Percentiles rank a stretch among this genome's conserved stretches.
Evolutionary conservation across 2,797 vertebrate genomes (phyloP).

Genomic region (Chaunax sp.): DNA sequence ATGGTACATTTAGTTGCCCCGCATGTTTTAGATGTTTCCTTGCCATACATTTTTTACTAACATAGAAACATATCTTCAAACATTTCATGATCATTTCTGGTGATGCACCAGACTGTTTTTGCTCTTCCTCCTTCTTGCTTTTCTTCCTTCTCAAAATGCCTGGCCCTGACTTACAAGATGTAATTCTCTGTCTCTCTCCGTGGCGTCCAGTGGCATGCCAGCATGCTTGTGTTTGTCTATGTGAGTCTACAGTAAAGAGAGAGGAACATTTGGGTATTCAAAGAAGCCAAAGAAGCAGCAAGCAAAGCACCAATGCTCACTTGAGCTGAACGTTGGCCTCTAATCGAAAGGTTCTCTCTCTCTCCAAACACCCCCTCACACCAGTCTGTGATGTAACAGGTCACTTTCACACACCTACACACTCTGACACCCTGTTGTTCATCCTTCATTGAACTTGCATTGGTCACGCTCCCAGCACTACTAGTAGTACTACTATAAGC

Average conservation of each 20-base stretch:
- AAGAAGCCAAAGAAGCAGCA: constrained; percentile 29
- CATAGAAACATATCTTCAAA: too few species aligned
- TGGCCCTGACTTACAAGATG: background rate
- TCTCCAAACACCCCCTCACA: constrained; percentile 54
- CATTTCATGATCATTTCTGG: too few species aligned
- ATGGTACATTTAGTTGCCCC: too few species aligned
- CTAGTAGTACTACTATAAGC: constrained; percentile 20
- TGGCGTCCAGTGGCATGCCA: background rate
- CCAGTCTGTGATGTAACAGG: constrained; percentile 59
- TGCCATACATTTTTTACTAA: too few species aligned
- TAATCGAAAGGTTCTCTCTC: constrained; percentile 42
- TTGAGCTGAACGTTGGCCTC: constrained; percentile 53
- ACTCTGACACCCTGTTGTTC: constrained; percentile 44
- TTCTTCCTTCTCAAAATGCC: background rate
- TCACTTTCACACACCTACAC: constrained; percentile 67
- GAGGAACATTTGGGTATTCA: constrained; percentile 25
- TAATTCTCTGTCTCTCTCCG: background rate
- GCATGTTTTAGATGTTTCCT: too few species aligned
- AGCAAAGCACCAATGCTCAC: constrained; percentile 39
- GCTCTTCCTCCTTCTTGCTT: constrained; percentile 13
- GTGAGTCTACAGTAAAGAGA: background rate
- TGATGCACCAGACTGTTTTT: too few species aligned
- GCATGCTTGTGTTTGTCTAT: background rate
- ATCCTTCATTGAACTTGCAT: constrained; percentile 40
- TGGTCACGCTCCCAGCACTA: constrained; percentile 19